Conservation (phyloP, 2,888 invertebrate species). For the Meandrusa payeni region DNA sequence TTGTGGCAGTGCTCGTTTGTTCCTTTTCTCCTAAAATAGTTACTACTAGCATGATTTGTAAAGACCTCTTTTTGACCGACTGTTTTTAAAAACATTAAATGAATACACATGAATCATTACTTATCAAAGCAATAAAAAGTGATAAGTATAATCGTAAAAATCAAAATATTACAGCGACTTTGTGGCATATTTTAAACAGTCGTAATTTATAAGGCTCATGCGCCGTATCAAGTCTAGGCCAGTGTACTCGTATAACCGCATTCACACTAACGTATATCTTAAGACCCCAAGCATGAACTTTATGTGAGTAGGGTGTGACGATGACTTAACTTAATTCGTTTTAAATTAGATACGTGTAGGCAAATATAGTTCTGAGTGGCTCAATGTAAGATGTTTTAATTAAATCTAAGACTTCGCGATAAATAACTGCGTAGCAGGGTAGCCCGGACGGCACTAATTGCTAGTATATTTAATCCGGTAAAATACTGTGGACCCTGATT, state of each 20-base stretch:
- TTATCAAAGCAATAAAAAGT: no score
- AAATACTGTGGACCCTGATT: conserved; percentile 74
- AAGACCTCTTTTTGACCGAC: no score
- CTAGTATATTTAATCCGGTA: conserved; percentile 77
- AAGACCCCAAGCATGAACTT: conserved; percentile 26
- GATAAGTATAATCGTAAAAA: no score
- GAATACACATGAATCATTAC: no score
- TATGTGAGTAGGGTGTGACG: conserved; percentile 34
- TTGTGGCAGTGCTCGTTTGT: no score
- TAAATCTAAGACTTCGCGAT: conserved; percentile 75
- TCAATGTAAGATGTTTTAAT: conserved; percentile 78
- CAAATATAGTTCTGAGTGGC: conserved; percentile 51
- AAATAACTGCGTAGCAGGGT: conserved; percentile 65
- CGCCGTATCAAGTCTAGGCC: background rate
- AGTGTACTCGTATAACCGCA: background rate
- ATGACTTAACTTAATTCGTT: conserved; percentile 55
- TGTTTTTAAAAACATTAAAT: no score
- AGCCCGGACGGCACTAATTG: conserved; percentile 71
- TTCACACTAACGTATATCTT: conserved; percentile 31
- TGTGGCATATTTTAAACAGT: no score
- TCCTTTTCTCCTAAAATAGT: no score
- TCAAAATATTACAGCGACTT: no score
- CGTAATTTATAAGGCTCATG: background rate
- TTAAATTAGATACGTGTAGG: conserved; percentile 48
- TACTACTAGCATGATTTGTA: no score